Evolutionary conservation across 1,140 invertebrate species (phyloP).

Genomic region (Linepithema humile): DNA sequence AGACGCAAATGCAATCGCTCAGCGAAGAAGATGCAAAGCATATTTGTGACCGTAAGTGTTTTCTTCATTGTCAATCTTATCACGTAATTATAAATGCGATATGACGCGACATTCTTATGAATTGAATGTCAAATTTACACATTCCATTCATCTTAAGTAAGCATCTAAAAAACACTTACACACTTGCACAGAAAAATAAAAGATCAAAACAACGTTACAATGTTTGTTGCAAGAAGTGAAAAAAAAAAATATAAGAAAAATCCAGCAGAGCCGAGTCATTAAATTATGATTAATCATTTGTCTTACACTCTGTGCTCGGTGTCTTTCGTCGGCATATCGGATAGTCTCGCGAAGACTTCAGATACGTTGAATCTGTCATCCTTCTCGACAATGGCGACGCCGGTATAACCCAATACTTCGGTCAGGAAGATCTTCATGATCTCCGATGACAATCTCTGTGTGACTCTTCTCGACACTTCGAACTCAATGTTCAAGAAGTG

Average conservation of each 20-base stretch:
- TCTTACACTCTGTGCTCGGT: slow-evolving; percentile 63
- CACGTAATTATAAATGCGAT: not conserved
- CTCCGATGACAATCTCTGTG: slow-evolving; percentile 87
- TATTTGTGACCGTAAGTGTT: not conserved
- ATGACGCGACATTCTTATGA: not conserved
- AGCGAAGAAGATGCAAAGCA: not conserved
- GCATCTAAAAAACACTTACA: not conserved
- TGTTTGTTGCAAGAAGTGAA: not conserved
- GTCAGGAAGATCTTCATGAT: slow-evolving; percentile 88
- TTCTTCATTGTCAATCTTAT: slow-evolving; percentile 3
- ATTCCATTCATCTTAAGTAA: not conserved
- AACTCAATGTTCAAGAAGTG: slow-evolving; percentile 80
- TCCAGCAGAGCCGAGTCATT: not conserved
- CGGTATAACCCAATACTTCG: slow-evolving; percentile 87
- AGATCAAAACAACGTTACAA: not conserved
- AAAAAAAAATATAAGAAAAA: not conserved
- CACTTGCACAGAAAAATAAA: not conserved
- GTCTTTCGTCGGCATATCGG: slow-evolving; percentile 32
- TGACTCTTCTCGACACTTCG: slow-evolving; percentile 85
- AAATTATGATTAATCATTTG: not conserved
- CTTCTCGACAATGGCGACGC: slow-evolving; percentile 83
- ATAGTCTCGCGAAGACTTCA: slow-evolving; percentile 75
- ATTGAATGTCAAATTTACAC: not conserved
- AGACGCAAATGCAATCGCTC: not conserved
- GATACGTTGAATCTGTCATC: slow-evolving; percentile 83